phyloP scores from a whole-genome alignment of 2,888 invertebrate genomes.

The Chrysodeixis includens region DNA sequence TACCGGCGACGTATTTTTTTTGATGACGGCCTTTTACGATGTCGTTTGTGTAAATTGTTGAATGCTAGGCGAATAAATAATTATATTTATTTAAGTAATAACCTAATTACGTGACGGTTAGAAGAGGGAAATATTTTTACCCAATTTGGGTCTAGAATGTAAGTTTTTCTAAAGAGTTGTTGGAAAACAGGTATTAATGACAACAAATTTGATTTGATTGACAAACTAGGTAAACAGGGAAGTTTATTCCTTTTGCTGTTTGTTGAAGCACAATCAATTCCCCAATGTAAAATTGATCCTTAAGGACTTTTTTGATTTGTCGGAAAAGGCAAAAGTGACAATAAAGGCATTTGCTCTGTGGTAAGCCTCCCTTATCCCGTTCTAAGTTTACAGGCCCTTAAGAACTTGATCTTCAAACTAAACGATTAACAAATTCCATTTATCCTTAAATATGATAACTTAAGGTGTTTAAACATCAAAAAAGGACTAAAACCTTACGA shows the following conservation, averaged over 20 bases:
- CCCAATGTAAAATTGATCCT: too few species aligned
- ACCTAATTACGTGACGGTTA: slow-evolving; percentile 8
- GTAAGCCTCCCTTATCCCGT: too few species aligned
- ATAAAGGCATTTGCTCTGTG: too few species aligned
- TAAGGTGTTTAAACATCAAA: slow-evolving; percentile 44
- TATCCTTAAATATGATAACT: slow-evolving; percentile 35
- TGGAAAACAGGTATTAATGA: too few species aligned
- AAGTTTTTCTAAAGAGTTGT: too few species aligned
- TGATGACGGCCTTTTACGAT: slow-evolving; percentile 49
- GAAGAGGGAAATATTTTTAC: slow-evolving; percentile 8
- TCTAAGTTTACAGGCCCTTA: not conserved
- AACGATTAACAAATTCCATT: slow-evolving; percentile 52
- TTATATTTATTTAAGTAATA: slow-evolving; percentile 37
- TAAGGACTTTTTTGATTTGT: too few species aligned
- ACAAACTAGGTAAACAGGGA: too few species aligned
- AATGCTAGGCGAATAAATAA: slow-evolving; percentile 28
- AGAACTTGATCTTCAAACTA: slow-evolving; percentile 25
- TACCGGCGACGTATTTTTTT: slow-evolving; percentile 48
- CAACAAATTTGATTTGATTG: too few species aligned
- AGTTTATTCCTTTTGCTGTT: too few species aligned
- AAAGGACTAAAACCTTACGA: slow-evolving; percentile 48
- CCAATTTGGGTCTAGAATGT: too few species aligned
- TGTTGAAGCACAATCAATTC: too few species aligned
- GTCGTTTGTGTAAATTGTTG: slow-evolving; percentile 39
- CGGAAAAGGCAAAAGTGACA: too few species aligned